Conservation (phyloP, 2,888 invertebrate species). For the Sinelater perroti region DNA sequence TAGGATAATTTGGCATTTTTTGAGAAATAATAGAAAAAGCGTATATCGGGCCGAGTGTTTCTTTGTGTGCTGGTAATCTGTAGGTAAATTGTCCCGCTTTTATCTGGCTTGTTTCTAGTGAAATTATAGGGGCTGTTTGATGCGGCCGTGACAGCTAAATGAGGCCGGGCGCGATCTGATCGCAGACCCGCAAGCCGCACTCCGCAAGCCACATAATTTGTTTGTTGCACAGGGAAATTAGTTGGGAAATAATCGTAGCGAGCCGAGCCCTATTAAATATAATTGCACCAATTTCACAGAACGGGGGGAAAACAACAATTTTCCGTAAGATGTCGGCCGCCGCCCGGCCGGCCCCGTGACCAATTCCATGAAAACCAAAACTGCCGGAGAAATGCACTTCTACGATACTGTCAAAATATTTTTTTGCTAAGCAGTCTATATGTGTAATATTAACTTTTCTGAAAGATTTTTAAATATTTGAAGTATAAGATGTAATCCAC, state of each 20-base stretch:
- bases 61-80: slow-evolving; percentile 54
- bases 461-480: too few relatives aligned
- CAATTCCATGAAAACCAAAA: too few relatives aligned
- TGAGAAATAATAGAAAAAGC: slow-evolving; percentile 49
- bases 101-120: slow-evolving; percentile 53
- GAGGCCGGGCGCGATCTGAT: slow-evolving; percentile 46
- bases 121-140: slow-evolving; percentile 60
- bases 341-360: too few relatives aligned
- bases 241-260: slow-evolving; percentile 43
- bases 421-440: too few relatives aligned
- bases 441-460: too few relatives aligned
- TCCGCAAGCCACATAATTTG: slow-evolving; percentile 43
- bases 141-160: slow-evolving; percentile 59
- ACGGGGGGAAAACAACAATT: slow-evolving; percentile 31
- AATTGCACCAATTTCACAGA: slow-evolving; percentile 45
- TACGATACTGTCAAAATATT: too few relatives aligned
- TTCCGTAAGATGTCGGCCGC: slow-evolving; percentile 6
- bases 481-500: too few relatives aligned
- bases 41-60: slow-evolving; percentile 47
- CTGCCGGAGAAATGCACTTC: too few relatives aligned
- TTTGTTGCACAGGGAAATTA: slow-evolving; percentile 47
- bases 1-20: slow-evolving; percentile 36
- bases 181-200: slow-evolving; percentile 42
- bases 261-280: slow-evolving; percentile 38
- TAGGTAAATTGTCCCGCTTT: slow-evolving; percentile 56